phyloP scores from a whole-genome alignment of 1,140 invertebrate genomes.

The Scaptomyza hsui region DNA sequence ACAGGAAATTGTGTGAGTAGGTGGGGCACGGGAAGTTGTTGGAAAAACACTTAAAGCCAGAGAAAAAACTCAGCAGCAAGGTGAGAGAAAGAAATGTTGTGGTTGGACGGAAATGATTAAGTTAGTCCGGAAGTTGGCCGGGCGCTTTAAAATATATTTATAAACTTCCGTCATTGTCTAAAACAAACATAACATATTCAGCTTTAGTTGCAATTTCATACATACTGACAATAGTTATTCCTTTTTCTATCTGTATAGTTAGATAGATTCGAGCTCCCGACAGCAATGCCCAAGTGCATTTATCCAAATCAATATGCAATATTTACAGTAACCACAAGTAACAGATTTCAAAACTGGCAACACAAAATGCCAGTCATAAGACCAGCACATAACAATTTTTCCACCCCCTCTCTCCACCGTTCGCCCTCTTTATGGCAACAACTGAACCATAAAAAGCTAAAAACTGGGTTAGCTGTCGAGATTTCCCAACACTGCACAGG shows the following conservation, averaged over 20 bases:
- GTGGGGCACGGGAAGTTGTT: conserved; percentile 32
- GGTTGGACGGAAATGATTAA: conserved; percentile 42
- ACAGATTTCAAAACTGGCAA: conserved; percentile 42
- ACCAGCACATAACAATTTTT: conserved; percentile 47
- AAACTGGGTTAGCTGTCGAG: conserved; percentile 78
- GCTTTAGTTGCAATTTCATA: neutral
- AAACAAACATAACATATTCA: neutral
- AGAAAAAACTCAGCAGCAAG: neutral
- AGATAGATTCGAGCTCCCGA: conserved; percentile 9
- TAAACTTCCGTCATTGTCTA: conserved; percentile 2
- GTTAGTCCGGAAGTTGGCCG: conserved; percentile 3
- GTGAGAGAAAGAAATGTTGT: neutral
- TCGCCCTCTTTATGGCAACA: conserved; percentile 31
- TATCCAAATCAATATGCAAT: conserved; percentile 69
- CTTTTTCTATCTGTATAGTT: neutral
- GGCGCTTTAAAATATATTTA: conserved; percentile 5
- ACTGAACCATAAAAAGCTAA: conserved; percentile 64
- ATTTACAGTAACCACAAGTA: conserved; percentile 45
- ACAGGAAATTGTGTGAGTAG: conserved; percentile 55
- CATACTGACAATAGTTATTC: neutral
- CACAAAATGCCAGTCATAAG: conserved; percentile 59
- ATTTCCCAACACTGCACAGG: conserved; percentile 30
- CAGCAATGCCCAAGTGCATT: conserved; percentile 50
- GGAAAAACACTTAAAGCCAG: neutral
- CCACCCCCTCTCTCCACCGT: neutral